A percentile compares a stretch with the other conserved stretches of the same genome.
Conservation (phyloP, 2,113 vertebrate genomes). For the Sylvietta virens region DNA sequence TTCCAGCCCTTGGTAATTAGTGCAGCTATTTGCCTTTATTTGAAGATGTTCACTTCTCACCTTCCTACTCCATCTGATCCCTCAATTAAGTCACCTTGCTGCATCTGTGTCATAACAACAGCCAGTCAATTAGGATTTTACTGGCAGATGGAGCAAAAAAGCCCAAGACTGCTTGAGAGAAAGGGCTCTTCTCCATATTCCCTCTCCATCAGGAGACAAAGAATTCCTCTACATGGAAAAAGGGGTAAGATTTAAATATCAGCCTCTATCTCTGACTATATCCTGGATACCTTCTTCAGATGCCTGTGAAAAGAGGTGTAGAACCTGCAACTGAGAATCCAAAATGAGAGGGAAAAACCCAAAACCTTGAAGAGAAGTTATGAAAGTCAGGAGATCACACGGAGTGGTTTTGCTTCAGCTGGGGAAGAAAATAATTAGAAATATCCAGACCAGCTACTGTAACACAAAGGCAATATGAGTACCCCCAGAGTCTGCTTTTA, state of each 20-base stretch:
- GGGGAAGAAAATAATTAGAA: not conserved
- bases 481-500: not conserved
- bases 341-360: not conserved
- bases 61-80: not conserved
- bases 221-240: not conserved
- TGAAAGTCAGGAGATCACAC: not conserved
- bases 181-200: not conserved
- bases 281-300: not conserved
- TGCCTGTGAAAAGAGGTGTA: not conserved
- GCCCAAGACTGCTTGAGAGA: not conserved
- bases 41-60: not conserved
- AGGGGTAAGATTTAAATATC: not conserved
- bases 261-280: not conserved
- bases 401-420: not conserved
- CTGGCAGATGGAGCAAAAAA: not conserved
- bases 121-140: not conserved
- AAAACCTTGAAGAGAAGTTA: not conserved
- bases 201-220: not conserved
- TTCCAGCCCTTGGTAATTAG: not conserved
- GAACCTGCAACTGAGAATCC: constrained; percentile 3
- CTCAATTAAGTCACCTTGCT: not conserved
- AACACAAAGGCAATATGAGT: not conserved
- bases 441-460: not conserved
- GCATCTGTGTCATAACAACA: not conserved
- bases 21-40: not conserved